These are phyloP conservation scores for Lepisosteus osseus DNA, from an alignment of 2,113 vertebrate species.

Conservation along the genomic window DNA sequence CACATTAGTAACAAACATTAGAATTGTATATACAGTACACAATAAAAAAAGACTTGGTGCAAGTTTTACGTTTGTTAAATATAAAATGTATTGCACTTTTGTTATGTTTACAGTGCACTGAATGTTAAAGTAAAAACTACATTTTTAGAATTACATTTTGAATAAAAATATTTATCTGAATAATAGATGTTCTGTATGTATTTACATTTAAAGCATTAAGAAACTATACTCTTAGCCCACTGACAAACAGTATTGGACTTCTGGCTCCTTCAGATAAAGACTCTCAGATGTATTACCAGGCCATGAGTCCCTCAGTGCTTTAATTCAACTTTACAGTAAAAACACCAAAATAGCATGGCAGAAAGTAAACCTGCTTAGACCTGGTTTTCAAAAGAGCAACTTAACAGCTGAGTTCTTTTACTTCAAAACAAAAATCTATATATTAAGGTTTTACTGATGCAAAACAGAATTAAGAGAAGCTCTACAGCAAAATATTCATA, in stretches of 20 bases:
- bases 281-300: not conserved
- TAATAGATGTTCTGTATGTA: slow-evolving; percentile 30
- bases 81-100: slow-evolving; percentile 60
- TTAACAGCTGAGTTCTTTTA: too few relatives aligned
- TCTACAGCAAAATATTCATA: too few relatives aligned
- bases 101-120: slow-evolving; percentile 46
- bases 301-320: slow-evolving; percentile 55
- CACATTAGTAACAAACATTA: too few relatives aligned
- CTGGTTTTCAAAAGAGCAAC: too few relatives aligned
- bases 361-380: not conserved
- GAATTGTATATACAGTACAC: too few relatives aligned
- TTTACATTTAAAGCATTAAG: slow-evolving; percentile 27
- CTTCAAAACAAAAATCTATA: not conserved
- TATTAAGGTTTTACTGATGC: not conserved
- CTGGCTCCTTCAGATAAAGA: slow-evolving; percentile 46
- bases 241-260: slow-evolving; percentile 41
- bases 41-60: slow-evolving; percentile 3
- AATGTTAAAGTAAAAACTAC: slow-evolving; percentile 21
- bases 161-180: slow-evolving; percentile 9
- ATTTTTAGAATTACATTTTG: slow-evolving; percentile 34
- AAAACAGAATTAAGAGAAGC: too few relatives aligned
- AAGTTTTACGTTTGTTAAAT: slow-evolving; percentile 23
- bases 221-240: slow-evolving; percentile 7
- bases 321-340: slow-evolving; percentile 50
- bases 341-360: slow-evolving; percentile 10